Percentiles rank a stretch among this genome's conserved stretches.
phyloP scores from a whole-genome alignment of 53 echinoderm and acorn worm species.

The Echinarachnius parma region DNA sequence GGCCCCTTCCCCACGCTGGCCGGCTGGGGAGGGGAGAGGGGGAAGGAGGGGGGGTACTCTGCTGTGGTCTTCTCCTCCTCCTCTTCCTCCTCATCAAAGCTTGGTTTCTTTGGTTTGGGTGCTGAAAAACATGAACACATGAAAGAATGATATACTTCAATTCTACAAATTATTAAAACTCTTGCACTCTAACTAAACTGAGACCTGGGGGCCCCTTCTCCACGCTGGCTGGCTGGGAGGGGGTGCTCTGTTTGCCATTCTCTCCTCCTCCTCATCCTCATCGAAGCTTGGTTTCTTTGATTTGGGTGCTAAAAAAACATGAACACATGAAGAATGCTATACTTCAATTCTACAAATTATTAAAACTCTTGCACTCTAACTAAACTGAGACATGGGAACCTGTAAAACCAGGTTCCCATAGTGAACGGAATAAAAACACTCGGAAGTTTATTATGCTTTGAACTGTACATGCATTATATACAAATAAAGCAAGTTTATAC shows the following conservation, averaged over 20 bases:
- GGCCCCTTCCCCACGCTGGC: not conserved
- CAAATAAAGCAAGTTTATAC: no score
- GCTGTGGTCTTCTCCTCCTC: slow-evolving; percentile 20
- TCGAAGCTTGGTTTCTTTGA: slow-evolving; percentile 30
- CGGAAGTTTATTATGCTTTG: no score
- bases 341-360: no score
- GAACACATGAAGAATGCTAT: no score
- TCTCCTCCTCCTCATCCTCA: slow-evolving; percentile 33
- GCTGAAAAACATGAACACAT: slow-evolving; percentile 1
- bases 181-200: no score
- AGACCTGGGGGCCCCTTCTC: not conserved
- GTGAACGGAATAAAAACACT: no score
- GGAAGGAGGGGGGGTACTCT: slow-evolving; percentile 2
- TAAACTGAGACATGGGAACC: no score
- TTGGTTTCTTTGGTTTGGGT: slow-evolving; percentile 14
- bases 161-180: no score
- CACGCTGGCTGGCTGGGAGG: not conserved
- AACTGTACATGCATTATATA: no score
- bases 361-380: no score
- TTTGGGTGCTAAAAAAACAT: slow-evolving; percentile 3
- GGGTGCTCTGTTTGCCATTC: not conserved
- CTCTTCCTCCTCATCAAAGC: slow-evolving; percentile 38
- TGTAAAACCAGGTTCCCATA: no score
- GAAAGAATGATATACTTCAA: no score
- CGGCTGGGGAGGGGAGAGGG: slow-evolving; percentile 10